Evolutionary conservation across 2,797 vertebrate species (phyloP).

Genomic region (Emydoidea blandingii): DNA sequence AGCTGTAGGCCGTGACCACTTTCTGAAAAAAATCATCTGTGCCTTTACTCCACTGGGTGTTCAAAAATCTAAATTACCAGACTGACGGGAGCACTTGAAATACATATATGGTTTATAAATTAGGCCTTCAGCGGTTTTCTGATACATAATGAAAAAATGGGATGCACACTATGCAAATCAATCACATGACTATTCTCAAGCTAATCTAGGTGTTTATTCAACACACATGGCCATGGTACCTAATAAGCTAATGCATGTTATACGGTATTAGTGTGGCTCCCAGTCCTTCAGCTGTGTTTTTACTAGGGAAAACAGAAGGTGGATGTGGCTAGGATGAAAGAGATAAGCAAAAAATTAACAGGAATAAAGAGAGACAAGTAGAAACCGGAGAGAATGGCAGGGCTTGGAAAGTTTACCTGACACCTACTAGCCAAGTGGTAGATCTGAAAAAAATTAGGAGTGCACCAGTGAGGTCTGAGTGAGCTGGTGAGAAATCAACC

Average conservation of each 20-base stretch:
- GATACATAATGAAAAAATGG: slow-evolving; percentile 42
- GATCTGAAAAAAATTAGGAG: slow-evolving; percentile 46
- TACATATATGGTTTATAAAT: background rate
- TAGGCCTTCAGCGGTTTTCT: slow-evolving; percentile 47
- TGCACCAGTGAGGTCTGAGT: background rate
- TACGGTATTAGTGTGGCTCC: slow-evolving; percentile 30
- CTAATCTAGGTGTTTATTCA: slow-evolving; percentile 68
- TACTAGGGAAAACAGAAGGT: background rate
- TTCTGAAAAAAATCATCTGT: background rate
- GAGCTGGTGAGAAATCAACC: background rate
- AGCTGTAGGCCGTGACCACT: slow-evolving; percentile 16
- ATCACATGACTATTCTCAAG: slow-evolving; percentile 55
- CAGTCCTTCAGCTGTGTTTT: slow-evolving; percentile 4
- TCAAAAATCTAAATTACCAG: background rate
- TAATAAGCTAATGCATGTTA: slow-evolving; percentile 40
- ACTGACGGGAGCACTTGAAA: slow-evolving; percentile 21
- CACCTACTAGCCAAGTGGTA: slow-evolving; percentile 36
- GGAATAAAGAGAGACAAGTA: background rate
- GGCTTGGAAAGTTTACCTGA: slow-evolving; percentile 9
- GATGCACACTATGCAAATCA: slow-evolving; percentile 68
- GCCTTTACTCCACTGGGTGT: slow-evolving; percentile 6
- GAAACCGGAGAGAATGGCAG: background rate
- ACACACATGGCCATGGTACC: slow-evolving; percentile 53
- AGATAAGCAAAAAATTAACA: background rate
- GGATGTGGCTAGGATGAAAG: background rate